phyloP scores from a whole-genome alignment of 2,888 invertebrate species.

The Invenusta paracnida region DNA sequence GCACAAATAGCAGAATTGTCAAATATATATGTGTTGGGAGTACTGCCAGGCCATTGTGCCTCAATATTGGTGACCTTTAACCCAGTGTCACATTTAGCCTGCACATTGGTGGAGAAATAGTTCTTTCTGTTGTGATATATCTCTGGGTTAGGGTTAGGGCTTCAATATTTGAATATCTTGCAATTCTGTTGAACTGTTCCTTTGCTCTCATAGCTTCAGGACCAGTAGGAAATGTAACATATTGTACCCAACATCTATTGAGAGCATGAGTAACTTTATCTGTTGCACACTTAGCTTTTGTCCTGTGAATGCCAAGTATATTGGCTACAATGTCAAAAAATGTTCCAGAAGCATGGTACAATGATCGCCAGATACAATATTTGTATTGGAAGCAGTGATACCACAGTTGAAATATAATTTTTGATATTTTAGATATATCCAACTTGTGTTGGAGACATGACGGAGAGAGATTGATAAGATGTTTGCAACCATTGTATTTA shows the following conservation, averaged over 20 bases:
- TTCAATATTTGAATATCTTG: slow-evolving; percentile 6
- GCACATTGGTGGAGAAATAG: slow-evolving; percentile 24
- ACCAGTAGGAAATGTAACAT: slow-evolving; percentile 1
- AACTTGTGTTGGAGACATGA: too few species aligned
- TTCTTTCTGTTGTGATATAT: slow-evolving; percentile 27
- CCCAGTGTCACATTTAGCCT: slow-evolving; percentile 4
- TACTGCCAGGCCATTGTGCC: slow-evolving; percentile 32
- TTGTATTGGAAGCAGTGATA: slow-evolving; percentile 20
- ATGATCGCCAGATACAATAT: neutral
- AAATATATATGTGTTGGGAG: neutral
- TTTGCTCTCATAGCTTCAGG: neutral
- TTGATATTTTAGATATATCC: too few species aligned
- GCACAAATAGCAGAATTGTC: slow-evolving; percentile 29
- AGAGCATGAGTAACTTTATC: neutral
- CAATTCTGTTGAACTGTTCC: slow-evolving; percentile 25
- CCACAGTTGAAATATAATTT: too few species aligned
- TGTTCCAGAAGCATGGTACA: neutral
- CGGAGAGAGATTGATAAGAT: too few species aligned
- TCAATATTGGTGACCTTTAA: slow-evolving; percentile 16
- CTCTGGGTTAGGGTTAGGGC: neutral
- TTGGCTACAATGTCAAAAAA: neutral
- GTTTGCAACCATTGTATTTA: too few species aligned
- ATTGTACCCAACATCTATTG: neutral
- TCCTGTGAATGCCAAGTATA: neutral
- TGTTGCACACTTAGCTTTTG: neutral